phyloP scores from a whole-genome alignment of 2,113 vertebrate species.

The Nerophis lumbriciformis region DNA sequence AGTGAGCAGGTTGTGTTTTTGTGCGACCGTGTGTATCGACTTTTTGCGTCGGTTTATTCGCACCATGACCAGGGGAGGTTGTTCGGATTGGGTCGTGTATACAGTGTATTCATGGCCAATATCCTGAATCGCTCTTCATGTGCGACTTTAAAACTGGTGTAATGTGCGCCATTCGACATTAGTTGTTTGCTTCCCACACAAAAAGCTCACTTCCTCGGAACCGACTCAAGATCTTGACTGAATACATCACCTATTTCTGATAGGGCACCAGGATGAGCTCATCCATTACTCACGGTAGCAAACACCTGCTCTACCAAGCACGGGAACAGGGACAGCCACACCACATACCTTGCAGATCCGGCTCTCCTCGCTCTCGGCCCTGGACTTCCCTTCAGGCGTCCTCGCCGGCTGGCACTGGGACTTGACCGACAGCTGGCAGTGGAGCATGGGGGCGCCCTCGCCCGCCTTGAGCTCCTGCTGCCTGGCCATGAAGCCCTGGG shows the following conservation, averaged over 20 bases:
- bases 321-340: background rate
- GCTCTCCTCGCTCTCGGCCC: slow-evolving; percentile 82
- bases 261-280: slow-evolving; percentile 32
- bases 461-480: slow-evolving; percentile 73
- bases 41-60: no score
- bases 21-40: no score
- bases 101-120: no score
- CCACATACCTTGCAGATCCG: slow-evolving; percentile 86
- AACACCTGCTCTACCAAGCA: slow-evolving; percentile 44
- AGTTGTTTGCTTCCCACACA: no score
- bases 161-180: no score
- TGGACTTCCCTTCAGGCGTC: slow-evolving; percentile 67
- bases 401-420: slow-evolving; percentile 76
- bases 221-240: slow-evolving; percentile 22
- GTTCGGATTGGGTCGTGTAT: no score
- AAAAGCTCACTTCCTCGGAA: slow-evolving; percentile 21
- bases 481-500: slow-evolving; percentile 73
- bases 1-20: no score
- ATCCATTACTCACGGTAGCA: background rate
- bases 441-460: slow-evolving; percentile 65
- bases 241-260: slow-evolving; percentile 15
- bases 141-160: no score
- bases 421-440: slow-evolving; percentile 84
- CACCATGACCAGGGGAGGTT: no score
- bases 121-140: no score